Evolutionary conservation across 2,113 vertebrate species (phyloP).

Genomic region (Vanacampus margaritifer): DNA sequence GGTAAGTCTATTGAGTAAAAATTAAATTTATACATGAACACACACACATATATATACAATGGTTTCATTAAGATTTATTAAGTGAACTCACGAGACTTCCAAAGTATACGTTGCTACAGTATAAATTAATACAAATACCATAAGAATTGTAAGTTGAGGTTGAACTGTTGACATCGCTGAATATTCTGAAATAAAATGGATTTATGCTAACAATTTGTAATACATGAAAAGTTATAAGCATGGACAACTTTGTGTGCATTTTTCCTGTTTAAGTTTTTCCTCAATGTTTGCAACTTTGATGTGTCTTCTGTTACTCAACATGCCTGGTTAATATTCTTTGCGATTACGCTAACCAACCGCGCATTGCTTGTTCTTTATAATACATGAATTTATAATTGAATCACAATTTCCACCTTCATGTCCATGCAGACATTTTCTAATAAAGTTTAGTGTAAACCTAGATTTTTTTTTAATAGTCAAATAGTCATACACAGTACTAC

Average conservation of each 20-base stretch:
- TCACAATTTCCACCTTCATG: not conserved
- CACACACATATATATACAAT: constrained; percentile 11
- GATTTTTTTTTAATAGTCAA: not conserved
- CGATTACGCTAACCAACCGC: not conserved
- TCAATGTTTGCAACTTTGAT: not conserved
- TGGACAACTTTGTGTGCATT: too few species aligned
- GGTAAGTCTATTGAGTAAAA: constrained; percentile 40
- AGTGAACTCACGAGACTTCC: constrained; percentile 32
- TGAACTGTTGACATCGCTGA: constrained; percentile 1
- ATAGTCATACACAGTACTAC: not conserved
- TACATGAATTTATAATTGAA: not conserved
- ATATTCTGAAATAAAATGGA: not conserved
- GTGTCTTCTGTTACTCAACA: not conserved
- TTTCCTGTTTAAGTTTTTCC: not conserved
- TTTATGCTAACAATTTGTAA: not conserved
- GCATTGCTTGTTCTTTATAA: not conserved
- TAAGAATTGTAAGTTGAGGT: constrained; percentile 34
- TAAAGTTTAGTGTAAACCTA: not conserved
- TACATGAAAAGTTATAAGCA: not conserved
- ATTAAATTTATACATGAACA: constrained; percentile 22
- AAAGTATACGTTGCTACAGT: constrained; percentile 40
- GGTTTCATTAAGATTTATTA: constrained; percentile 28
- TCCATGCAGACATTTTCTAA: not conserved
- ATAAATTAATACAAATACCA: constrained; percentile 56
- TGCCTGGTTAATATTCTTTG: not conserved